phyloP scores from a whole-genome alignment of 53 echinoderm and acorn worm genomes.

The Pentamera pediparva region DNA sequence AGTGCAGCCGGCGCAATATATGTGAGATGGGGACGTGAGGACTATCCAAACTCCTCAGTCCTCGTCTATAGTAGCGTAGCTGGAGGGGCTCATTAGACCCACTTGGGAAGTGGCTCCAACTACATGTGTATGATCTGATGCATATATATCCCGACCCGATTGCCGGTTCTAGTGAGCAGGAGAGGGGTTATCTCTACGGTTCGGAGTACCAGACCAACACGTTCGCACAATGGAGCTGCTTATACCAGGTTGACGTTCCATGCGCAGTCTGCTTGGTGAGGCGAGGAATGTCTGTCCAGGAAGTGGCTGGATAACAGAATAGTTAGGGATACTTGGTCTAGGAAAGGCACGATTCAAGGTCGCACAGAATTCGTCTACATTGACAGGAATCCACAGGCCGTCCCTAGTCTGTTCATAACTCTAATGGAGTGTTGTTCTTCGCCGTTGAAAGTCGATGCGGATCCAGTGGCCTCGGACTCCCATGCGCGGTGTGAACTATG shows the following conservation, averaged over 20 bases:
- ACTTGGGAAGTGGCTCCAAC: constrained; percentile 48
- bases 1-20: background rate
- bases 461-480: too few relatives aligned
- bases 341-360: background rate
- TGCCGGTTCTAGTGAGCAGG: background rate
- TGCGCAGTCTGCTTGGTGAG: constrained; percentile 57
- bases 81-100: constrained; percentile 41
- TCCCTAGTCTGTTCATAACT: too few relatives aligned
- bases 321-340: constrained; percentile 47
- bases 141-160: constrained; percentile 46
- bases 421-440: too few relatives aligned
- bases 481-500: too few relatives aligned
- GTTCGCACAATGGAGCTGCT: background rate
- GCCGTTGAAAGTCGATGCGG: too few relatives aligned
- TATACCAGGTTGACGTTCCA: constrained; percentile 1
- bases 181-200: constrained; percentile 26
- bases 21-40: constrained; percentile 7
- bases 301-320: constrained; percentile 46
- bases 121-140: constrained; percentile 49
- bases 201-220: constrained; percentile 39
- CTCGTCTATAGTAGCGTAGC: constrained; percentile 21
- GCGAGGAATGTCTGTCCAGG: constrained; percentile 53
- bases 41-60: background rate
- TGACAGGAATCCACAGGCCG: too few relatives aligned
- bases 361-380: background rate